A percentile compares a stretch with the other conserved stretches of the same genome.
Evolutionary conservation across 2,113 vertebrate species (phyloP).

Genomic region (Colistium nudipinnis): DNA sequence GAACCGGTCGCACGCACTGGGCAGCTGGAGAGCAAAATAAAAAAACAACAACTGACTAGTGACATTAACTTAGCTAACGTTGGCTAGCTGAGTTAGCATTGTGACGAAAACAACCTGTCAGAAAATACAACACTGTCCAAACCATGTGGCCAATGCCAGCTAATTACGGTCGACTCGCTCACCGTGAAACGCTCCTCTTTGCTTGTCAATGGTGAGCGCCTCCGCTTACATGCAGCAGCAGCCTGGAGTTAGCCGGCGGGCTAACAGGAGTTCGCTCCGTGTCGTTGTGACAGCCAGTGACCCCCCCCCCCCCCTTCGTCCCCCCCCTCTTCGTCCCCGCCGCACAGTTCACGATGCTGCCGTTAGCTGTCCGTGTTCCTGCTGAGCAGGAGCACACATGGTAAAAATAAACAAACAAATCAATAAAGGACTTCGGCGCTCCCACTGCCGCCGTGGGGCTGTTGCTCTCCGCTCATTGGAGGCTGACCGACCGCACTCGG

Average conservation of each 20-base stretch:
- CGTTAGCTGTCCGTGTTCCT: background rate
- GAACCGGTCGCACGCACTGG: background rate
- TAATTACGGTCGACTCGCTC: constrained; percentile 22
- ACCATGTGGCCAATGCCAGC: constrained; percentile 23
- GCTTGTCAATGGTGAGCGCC: background rate
- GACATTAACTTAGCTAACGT: constrained; percentile 42
- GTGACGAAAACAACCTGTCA: constrained; percentile 27
- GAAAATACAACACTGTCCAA: constrained; percentile 14
- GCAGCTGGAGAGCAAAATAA: too few relatives aligned
- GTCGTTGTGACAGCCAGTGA: constrained; percentile 18
- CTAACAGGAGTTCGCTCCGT: constrained; percentile 11
- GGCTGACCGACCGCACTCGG: constrained; percentile 3
- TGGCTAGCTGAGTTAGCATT: constrained; percentile 47
- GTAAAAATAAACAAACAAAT: too few relatives aligned
- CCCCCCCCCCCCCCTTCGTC: background rate
- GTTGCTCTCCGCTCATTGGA: background rate
- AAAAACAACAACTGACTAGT: background rate
- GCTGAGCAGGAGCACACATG: too few relatives aligned
- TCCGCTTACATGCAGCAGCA: constrained; percentile 3
- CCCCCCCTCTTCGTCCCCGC: constrained; percentile 18
- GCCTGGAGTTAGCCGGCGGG: constrained; percentile 20
- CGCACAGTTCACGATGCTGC: background rate
- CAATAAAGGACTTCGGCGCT: background rate
- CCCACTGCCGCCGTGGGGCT: background rate
- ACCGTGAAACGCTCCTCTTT: background rate